These are phyloP conservation scores for Camponotus fellah DNA, from an alignment of 2,888 invertebrate species.

Conservation along the genomic window DNA sequence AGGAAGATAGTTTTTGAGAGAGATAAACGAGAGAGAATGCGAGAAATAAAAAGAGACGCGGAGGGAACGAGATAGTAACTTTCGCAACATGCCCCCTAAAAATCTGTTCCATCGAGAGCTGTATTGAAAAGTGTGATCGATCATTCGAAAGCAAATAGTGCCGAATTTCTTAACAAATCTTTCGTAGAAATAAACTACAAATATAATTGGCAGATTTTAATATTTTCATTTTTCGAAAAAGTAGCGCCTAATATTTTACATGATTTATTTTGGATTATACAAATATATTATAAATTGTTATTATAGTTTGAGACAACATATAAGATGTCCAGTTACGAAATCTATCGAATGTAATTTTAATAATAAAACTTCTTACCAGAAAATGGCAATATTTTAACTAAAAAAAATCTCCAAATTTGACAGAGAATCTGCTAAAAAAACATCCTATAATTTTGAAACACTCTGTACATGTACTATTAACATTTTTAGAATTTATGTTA, in stretches of 20 bases:
- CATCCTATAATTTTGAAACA: not conserved
- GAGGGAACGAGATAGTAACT: conserved; percentile 51
- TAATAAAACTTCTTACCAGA: too few relatives aligned
- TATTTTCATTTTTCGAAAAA: not conserved
- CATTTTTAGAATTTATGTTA: not conserved
- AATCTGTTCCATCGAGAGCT: conserved; percentile 59
- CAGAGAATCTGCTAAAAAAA: not conserved
- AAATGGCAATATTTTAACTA: too few relatives aligned
- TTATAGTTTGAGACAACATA: not conserved
- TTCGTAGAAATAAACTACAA: conserved; percentile 33
- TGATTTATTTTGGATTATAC: not conserved
- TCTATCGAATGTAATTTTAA: too few relatives aligned
- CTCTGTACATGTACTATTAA: not conserved
- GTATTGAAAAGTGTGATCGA: conserved; percentile 63
- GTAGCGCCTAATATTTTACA: not conserved
- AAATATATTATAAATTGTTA: conserved; percentile 21
- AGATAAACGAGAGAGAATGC: conserved; percentile 56
- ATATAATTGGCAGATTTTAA: not conserved
- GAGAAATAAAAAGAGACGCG: conserved; percentile 14
- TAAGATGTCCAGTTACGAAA: too few relatives aligned
- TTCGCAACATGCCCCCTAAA: conserved; percentile 57
- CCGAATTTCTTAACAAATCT: conserved; percentile 55
- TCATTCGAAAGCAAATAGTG: conserved; percentile 61
- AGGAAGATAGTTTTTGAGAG: conserved; percentile 65
- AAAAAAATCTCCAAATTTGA: not conserved